phyloP scores from a whole-genome alignment of 2,888 invertebrate species.

The Panopea generosa region DNA sequence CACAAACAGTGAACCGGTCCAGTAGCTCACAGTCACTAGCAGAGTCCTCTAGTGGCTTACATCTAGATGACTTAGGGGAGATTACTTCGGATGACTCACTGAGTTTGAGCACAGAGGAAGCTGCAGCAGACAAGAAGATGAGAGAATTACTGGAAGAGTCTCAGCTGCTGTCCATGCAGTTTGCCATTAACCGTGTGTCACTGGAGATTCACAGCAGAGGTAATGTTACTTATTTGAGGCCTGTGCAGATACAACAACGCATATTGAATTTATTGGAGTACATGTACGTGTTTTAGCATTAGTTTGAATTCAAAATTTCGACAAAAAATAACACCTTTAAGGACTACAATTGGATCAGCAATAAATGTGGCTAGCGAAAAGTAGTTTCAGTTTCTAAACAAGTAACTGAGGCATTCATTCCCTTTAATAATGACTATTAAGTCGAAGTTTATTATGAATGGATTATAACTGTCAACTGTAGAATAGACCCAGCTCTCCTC shows the following conservation, averaged over 20 bases:
- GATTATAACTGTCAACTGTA: no score
- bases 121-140: constrained; percentile 44
- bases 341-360: no score
- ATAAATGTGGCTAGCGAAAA: no score
- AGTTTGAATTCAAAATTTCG: neutral
- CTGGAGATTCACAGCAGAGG: constrained; percentile 89
- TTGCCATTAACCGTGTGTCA: constrained; percentile 93
- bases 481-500: no score
- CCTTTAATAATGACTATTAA: no score
- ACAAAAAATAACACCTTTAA: no score
- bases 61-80: constrained; percentile 49
- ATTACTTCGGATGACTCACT: constrained; percentile 24
- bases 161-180: constrained; percentile 92
- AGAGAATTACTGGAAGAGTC: constrained; percentile 80
- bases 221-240: constrained; percentile 53
- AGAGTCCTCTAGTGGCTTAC: constrained; percentile 55
- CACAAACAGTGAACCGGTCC: constrained; percentile 26
- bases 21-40: constrained; percentile 50
- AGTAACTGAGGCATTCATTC: no score
- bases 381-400: no score
- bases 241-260: neutral
- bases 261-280: neutral
- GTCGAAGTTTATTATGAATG: no score
- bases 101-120: constrained; percentile 12
- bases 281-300: neutral